These are phyloP conservation scores for honey bee (Apis mellifera) DNA, from an alignment of 1,140 invertebrate genomes.

Conservation along the genomic window DNA sequence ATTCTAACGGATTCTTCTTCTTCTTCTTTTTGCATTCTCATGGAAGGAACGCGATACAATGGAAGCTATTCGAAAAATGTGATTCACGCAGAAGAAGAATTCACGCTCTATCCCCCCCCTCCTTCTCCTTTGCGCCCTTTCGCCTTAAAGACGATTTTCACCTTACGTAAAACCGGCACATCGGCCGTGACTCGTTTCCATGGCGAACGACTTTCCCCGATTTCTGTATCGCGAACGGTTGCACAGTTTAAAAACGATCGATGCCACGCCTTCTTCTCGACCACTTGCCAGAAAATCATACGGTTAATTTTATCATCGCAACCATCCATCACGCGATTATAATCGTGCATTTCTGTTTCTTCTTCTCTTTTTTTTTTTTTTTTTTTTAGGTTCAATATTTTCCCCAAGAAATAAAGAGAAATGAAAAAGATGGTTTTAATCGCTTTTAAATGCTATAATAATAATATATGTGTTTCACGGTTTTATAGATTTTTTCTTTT, in stretches of 20 bases:
- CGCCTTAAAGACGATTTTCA: conserved; percentile 69
- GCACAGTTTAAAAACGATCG: conserved; percentile 51
- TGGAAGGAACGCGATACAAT: no score
- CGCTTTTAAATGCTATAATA: no score
- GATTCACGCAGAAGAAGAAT: conserved; percentile 5
- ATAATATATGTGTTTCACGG: no score
- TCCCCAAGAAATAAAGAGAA: no score
- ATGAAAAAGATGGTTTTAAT: no score
- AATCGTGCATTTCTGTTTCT: neutral
- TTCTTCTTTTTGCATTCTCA: neutral
- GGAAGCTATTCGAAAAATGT: conserved; percentile 10
- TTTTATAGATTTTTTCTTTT: neutral
- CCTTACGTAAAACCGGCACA: conserved; percentile 72
- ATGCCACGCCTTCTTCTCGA: conserved; percentile 26
- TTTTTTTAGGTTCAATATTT: no score
- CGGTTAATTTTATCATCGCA: neutral
- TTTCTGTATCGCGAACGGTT: conserved; percentile 49
- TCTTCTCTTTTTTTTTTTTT: neutral
- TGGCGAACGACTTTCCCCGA: conserved; percentile 70
- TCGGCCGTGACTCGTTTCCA: conserved; percentile 66
- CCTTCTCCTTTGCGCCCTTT: conserved; percentile 10
- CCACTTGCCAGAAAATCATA: neutral
- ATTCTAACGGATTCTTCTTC: no score
- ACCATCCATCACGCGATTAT: neutral
- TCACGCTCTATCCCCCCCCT: neutral